These are phyloP conservation scores for Druceiella hillmani DNA, from an alignment of 2,888 invertebrate genomes.

Conservation along the genomic window DNA sequence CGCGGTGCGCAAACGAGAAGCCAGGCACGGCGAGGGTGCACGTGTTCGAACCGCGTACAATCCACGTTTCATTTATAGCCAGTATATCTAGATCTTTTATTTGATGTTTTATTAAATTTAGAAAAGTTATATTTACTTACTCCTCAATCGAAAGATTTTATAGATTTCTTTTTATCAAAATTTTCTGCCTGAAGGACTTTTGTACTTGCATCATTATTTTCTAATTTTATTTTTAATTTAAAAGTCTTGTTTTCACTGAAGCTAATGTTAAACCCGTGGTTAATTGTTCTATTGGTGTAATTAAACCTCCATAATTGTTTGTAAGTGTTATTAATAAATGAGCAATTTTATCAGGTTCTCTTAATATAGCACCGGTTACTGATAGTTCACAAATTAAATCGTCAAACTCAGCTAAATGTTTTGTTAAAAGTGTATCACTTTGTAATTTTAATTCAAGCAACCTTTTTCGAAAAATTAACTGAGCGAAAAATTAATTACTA, in stretches of 20 bases:
- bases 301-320: slow-evolving; percentile 28
- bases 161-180: too few relatives aligned
- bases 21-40: too few relatives aligned
- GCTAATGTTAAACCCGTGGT: slow-evolving; percentile 29
- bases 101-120: too few relatives aligned
- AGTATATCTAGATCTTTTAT: too few relatives aligned
- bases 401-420: slow-evolving; percentile 29
- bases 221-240: slow-evolving; percentile 25
- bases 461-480: slow-evolving; percentile 22
- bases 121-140: too few relatives aligned
- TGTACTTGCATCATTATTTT: slow-evolving; percentile 23
- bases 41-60: too few relatives aligned
- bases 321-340: slow-evolving; percentile 31
- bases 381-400: slow-evolving; percentile 28
- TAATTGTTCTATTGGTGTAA: slow-evolving; percentile 32
- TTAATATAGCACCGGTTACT: slow-evolving; percentile 29
- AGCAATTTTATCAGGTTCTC: slow-evolving; percentile 31
- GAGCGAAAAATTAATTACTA: slow-evolving; percentile 23
- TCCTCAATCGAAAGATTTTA: too few relatives aligned
- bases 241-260: slow-evolving; percentile 29
- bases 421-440: slow-evolving; percentile 14
- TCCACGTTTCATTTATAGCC: too few relatives aligned
- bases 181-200: slow-evolving; percentile 26
- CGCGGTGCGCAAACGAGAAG: too few relatives aligned
- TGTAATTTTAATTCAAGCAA: slow-evolving; percentile 20